Conservation (phyloP, 2,113 vertebrate genomes). For the Zootoca vivipara region DNA sequence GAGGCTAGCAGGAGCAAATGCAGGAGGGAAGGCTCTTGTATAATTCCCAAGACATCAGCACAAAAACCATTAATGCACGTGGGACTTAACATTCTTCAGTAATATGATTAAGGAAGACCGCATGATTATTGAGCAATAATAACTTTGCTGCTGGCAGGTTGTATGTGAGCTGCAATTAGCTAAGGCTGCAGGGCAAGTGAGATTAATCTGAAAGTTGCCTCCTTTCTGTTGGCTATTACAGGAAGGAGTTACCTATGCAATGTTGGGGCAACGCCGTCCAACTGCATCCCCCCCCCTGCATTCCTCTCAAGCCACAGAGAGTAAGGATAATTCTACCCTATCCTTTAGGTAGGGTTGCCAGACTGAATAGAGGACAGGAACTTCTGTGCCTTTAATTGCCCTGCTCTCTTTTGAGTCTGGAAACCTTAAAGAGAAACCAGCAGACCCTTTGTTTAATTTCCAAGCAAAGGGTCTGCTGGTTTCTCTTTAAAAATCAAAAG, state of each 20-base stretch:
- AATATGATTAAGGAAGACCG: neutral
- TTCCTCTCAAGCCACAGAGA: neutral
- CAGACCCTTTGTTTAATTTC: no score
- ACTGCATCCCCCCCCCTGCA: neutral
- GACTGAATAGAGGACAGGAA: no score
- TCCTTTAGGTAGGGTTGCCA: no score
- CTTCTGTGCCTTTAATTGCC: no score
- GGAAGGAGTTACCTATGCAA: neutral
- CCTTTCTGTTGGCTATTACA: no score
- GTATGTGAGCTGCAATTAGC: neutral
- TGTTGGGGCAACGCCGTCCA: neutral
- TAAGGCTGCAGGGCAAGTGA: neutral
- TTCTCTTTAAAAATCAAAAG: no score
- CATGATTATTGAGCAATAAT: neutral
- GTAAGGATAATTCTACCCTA: neutral
- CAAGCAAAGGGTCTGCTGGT: no score
- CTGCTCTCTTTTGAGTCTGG: no score
- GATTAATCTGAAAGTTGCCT: neutral
- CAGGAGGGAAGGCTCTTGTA: neutral
- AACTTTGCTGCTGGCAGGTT: neutral
- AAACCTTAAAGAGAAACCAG: no score
- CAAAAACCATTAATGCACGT: neutral
- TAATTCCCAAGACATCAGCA: neutral
- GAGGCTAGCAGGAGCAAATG: neutral
- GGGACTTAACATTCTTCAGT: conserved; percentile 14